Conservation (phyloP, 2,888 invertebrate genomes). For the Coleophora deauratella region DNA sequence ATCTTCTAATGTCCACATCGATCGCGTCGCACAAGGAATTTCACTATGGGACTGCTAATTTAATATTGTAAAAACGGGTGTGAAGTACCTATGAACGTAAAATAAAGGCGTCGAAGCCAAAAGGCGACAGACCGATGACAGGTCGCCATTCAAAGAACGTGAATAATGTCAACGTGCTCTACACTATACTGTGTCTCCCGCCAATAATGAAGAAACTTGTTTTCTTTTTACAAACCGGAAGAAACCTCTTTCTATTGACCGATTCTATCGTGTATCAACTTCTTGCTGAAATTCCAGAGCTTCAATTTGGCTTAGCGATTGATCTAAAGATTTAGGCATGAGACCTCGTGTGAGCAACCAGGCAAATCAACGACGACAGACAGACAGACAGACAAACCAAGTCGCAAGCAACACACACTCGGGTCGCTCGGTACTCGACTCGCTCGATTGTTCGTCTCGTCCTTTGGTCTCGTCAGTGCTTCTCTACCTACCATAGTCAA, state of each 20-base stretch:
- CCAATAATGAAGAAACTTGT: slow-evolving; percentile 53
- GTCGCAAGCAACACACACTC: no score
- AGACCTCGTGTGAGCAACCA: no score
- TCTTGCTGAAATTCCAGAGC: no score
- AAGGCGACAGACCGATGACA: slow-evolving; percentile 62
- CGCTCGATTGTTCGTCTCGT: no score
- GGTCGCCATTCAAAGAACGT: slow-evolving; percentile 48
- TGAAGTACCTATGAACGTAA: slow-evolving; percentile 32
- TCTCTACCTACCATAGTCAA: no score
- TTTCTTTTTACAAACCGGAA: slow-evolving; percentile 3
- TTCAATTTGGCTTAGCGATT: no score
- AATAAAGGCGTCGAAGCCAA: slow-evolving; percentile 41
- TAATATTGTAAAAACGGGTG: slow-evolving; percentile 43
- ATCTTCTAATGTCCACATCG: slow-evolving; percentile 60
- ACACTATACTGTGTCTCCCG: slow-evolving; percentile 35
- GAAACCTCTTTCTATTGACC: background rate
- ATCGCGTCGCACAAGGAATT: slow-evolving; percentile 42
- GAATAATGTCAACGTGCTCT: slow-evolving; percentile 39
- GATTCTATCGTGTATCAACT: no score
- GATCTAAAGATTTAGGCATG: no score
- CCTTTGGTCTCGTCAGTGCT: no score
- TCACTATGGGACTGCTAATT: slow-evolving; percentile 62
- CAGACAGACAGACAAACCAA: no score
- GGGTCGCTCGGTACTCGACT: no score
- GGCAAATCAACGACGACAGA: no score